A percentile compares a stretch with the other conserved stretches of the same genome.
Evolutionary conservation across 2,113 vertebrate genomes (phyloP).

Genomic region (Fulica atra): DNA sequence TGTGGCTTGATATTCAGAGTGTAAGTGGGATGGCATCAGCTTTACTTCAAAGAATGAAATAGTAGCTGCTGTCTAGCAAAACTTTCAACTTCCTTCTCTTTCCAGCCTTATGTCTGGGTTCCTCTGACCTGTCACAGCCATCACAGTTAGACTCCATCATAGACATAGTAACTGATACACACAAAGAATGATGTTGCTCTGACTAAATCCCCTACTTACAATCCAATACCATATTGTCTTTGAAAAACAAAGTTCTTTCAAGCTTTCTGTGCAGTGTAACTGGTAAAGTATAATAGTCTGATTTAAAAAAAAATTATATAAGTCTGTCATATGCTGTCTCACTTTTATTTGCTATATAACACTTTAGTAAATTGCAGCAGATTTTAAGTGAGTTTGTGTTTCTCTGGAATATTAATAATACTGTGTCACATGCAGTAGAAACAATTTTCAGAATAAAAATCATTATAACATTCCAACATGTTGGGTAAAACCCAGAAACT

Average conservation of each 20-base stretch:
- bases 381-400: conserved; percentile 37
- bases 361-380: conserved; percentile 64
- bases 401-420: conserved; percentile 50
- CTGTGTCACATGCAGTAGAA: not conserved
- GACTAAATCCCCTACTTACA: conserved; percentile 19
- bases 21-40: not conserved
- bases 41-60: not conserved
- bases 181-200: not conserved
- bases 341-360: conserved; percentile 60
- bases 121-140: not conserved
- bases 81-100: not conserved
- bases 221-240: not conserved
- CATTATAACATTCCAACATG: conserved; percentile 4
- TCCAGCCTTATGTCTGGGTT: not conserved
- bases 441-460: conserved; percentile 49
- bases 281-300: conserved; percentile 31
- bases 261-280: not conserved
- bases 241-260: conserved; percentile 31
- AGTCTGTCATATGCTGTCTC: conserved; percentile 48
- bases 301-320: conserved; percentile 60
- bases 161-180: not conserved
- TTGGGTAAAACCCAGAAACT: conserved; percentile 49
- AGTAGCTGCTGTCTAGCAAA: not conserved
- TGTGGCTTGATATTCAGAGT: not conserved
- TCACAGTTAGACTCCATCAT: not conserved